A percentile compares a stretch with the other conserved stretches of the same genome.
Evolutionary conservation across 1,140 invertebrate species (phyloP).

Genomic region (Papilio polyxenes): DNA sequence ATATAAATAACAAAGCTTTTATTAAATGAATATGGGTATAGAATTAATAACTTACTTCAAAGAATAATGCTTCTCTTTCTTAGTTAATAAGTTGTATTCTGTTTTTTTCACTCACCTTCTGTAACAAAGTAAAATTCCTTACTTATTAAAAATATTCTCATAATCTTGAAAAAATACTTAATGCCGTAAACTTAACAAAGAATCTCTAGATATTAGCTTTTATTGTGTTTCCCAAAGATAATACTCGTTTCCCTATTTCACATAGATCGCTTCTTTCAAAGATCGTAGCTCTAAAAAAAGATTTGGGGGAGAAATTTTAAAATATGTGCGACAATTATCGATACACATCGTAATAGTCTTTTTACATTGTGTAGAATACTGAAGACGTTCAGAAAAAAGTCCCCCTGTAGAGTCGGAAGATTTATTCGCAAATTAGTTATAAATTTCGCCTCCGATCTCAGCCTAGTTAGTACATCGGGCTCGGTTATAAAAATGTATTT

Average conservation of each 20-base stretch:
- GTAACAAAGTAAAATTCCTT: slow-evolving; percentile 65
- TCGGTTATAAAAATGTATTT: slow-evolving; percentile 80
- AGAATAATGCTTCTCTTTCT: slow-evolving; percentile 38
- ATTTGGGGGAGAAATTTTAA: slow-evolving; percentile 67
- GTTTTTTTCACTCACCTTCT: slow-evolving; percentile 71
- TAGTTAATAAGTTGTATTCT: slow-evolving; percentile 48
- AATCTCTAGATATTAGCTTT: slow-evolving; percentile 39
- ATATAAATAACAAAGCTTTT: neutral
- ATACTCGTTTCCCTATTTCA: slow-evolving; percentile 47
- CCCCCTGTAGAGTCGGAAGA: slow-evolving; percentile 63
- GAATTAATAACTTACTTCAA: slow-evolving; percentile 28
- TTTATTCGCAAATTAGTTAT: slow-evolving; percentile 80
- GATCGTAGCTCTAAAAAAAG: slow-evolving; percentile 46
- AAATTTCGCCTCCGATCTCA: slow-evolving; percentile 66
- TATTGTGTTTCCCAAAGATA: slow-evolving; percentile 45
- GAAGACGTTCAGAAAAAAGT: slow-evolving; percentile 64
- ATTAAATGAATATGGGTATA: neutral
- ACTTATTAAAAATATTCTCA: slow-evolving; percentile 61
- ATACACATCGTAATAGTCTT: slow-evolving; percentile 75
- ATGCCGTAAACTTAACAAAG: slow-evolving; percentile 40
- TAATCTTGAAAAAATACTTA: slow-evolving; percentile 45
- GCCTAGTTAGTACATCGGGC: slow-evolving; percentile 58
- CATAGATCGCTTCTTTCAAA: slow-evolving; percentile 55
- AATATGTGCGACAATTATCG: slow-evolving; percentile 80
- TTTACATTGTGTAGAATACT: slow-evolving; percentile 66